Evolutionary conservation across 2,113 vertebrate species (phyloP).

Genomic region (Eonycteris spelaea): DNA sequence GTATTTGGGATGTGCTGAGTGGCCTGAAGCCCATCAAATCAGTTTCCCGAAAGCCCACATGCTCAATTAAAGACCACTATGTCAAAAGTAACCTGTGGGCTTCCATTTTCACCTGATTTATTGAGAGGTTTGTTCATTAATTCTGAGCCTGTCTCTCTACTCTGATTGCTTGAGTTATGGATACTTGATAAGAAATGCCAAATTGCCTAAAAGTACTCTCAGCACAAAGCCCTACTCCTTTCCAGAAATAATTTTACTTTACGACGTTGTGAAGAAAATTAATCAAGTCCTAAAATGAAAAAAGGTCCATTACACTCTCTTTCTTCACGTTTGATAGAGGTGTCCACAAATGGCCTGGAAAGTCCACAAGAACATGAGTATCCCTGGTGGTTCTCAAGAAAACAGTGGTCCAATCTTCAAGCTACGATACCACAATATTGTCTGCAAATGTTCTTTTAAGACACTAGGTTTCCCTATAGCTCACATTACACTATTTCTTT

Average conservation of each 20-base stretch:
- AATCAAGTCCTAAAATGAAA: slow-evolving; percentile 33
- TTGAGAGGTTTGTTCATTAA: slow-evolving; percentile 23
- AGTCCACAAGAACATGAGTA: neutral
- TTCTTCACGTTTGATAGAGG: neutral
- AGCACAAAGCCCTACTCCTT: neutral
- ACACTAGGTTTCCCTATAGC: neutral
- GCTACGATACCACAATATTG: neutral
- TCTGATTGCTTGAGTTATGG: slow-evolving; percentile 12
- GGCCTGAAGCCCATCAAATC: neutral
- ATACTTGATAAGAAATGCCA: slow-evolving; percentile 36
- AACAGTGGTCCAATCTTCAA: neutral
- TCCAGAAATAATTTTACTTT: slow-evolving; percentile 20
- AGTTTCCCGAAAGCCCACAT: neutral
- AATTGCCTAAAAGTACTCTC: neutral
- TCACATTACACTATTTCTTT: neutral
- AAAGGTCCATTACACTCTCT: neutral
- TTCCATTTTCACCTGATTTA: neutral
- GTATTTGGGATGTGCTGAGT: neutral
- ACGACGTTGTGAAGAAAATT: slow-evolving; percentile 5
- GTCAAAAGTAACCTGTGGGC: neutral
- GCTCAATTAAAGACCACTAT: neutral
- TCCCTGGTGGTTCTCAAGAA: neutral
- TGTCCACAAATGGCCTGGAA: neutral
- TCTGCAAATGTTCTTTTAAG: neutral
- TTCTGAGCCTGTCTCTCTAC: neutral